phyloP scores from a whole-genome alignment of 2,797 vertebrate species.

The Chrysocyon brachyurus region DNA sequence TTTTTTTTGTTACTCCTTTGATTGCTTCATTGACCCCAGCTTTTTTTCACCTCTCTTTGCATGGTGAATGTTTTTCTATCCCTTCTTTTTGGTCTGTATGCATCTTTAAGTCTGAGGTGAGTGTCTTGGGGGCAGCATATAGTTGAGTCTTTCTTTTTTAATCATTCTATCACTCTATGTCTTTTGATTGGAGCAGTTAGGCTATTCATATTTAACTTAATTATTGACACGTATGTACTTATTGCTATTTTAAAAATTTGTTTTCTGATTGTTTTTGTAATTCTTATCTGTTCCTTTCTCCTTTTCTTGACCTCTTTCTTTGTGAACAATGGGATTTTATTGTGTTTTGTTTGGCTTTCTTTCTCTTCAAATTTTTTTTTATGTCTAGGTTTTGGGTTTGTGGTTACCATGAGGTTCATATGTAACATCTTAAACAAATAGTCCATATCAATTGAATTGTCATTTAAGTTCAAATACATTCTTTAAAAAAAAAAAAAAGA shows the following conservation, averaged over 20 bases:
- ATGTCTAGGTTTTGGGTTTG: neutral
- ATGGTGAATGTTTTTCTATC: neutral
- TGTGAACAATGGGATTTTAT: neutral
- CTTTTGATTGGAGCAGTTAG: neutral
- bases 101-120: neutral
- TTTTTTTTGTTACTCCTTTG: neutral
- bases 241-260: neutral
- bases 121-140: neutral
- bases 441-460: neutral
- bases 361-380: neutral
- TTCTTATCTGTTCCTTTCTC: neutral
- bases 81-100: neutral
- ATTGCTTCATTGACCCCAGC: neutral
- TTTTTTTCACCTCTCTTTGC: neutral
- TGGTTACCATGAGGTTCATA: neutral
- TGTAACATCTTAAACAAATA: neutral
- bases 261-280: neutral
- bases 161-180: neutral
- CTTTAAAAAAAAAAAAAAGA: neutral
- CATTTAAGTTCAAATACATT: neutral
- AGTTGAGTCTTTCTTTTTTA: neutral
- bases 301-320: neutral
- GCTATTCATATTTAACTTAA: neutral
- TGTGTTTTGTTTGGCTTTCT: neutral
- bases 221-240: neutral